Conservation (phyloP, 2,797 vertebrate genomes). For the Lepilemur ruficaudatus region DNA sequence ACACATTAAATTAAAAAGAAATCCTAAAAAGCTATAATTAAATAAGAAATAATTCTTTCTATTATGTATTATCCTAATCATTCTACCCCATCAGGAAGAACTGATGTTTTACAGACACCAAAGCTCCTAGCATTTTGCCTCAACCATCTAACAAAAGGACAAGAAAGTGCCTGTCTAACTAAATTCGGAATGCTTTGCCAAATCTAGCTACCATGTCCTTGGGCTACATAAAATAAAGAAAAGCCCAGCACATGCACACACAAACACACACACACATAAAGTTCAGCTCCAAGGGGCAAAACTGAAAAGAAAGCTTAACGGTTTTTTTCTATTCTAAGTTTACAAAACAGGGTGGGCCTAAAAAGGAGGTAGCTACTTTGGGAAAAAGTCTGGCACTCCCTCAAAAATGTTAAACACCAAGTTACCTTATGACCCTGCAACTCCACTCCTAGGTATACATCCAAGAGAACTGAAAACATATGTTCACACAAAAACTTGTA, state of each 20-base stretch:
- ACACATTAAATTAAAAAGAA: conserved; percentile 42
- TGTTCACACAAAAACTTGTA: not conserved
- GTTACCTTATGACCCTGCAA: conserved; percentile 46
- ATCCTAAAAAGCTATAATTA: conserved; percentile 33
- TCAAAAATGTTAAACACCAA: conserved; percentile 40
- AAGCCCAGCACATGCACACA: not conserved
- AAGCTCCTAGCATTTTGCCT: conserved; percentile 54
- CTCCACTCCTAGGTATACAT: conserved; percentile 2
- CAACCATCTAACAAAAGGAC: conserved; percentile 32
- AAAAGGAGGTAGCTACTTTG: conserved; percentile 47
- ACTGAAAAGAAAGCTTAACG: conserved; percentile 12
- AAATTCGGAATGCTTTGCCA: conserved; percentile 37
- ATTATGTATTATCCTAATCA: conserved; percentile 28
- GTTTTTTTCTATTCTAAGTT: conserved; percentile 50
- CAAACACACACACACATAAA: not conserved
- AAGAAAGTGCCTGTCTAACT: conserved; percentile 49
- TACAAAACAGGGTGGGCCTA: conserved; percentile 39
- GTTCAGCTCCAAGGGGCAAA: conserved; percentile 24
- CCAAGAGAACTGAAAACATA: conserved; percentile 34
- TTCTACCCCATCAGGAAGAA: conserved; percentile 38
- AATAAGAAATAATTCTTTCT: conserved; percentile 47
- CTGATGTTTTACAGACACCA: conserved; percentile 11
- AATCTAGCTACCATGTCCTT: conserved; percentile 27
- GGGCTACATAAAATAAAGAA: conserved; percentile 19
- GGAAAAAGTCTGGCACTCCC: conserved; percentile 20